Evolutionary conservation across 2,888 invertebrate species (phyloP).

Genomic region (Mythimna loreyi): DNA sequence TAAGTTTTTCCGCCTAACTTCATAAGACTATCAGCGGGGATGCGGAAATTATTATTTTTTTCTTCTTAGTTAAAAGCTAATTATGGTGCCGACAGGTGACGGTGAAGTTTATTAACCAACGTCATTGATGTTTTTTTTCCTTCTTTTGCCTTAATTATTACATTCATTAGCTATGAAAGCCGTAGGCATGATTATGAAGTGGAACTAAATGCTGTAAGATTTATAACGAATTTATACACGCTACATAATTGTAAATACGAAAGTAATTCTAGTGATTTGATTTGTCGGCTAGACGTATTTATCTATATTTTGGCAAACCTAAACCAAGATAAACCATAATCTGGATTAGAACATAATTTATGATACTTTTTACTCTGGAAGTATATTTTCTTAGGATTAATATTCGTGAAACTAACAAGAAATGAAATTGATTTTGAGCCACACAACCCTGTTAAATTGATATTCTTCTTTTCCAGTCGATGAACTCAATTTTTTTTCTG

Average conservation of each 20-base stretch:
- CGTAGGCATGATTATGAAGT: background rate
- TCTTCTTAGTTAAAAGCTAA: slow-evolving; percentile 14
- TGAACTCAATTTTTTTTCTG: no score
- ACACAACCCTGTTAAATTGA: background rate
- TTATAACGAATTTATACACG: background rate
- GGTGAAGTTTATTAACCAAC: slow-evolving; percentile 4
- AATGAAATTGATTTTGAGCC: background rate
- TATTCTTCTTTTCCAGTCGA: no score
- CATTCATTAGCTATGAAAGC: background rate
- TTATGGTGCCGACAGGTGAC: slow-evolving; percentile 23
- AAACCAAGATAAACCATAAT: background rate
- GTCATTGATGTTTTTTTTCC: background rate
- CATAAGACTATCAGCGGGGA: slow-evolving; percentile 36
- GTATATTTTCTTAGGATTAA: background rate
- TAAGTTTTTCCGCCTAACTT: slow-evolving; percentile 46
- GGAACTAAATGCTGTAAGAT: background rate
- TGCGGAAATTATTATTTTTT: slow-evolving; percentile 48
- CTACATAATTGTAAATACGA: background rate
- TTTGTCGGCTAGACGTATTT: no score
- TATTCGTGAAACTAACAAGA: background rate
- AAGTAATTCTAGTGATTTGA: background rate
- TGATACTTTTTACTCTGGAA: background rate
- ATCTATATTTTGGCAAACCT: no score
- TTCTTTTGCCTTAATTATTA: slow-evolving; percentile 1
- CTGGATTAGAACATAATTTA: background rate